Conservation (phyloP, 2,113 vertebrate species). For the Symphodus melops region DNA sequence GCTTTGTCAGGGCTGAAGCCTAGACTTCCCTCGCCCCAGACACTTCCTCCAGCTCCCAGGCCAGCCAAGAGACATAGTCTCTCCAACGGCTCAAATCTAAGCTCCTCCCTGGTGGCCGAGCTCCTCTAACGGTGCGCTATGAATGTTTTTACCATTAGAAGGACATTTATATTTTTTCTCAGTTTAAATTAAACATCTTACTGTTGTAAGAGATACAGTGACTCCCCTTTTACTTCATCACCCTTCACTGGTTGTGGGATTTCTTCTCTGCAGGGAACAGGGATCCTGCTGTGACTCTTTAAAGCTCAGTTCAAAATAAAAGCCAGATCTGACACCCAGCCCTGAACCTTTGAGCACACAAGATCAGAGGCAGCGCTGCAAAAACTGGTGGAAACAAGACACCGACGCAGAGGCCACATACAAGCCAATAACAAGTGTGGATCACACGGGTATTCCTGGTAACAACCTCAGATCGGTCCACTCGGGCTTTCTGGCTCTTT, state of each 20-base stretch:
- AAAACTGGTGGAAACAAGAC: slow-evolving; percentile 33
- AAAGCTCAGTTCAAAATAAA: slow-evolving; percentile 56
- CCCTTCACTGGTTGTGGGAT: slow-evolving; percentile 9
- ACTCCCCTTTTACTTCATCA: neutral
- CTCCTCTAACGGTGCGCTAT: too few relatives aligned
- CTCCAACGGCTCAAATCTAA: too few relatives aligned
- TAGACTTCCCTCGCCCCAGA: too few relatives aligned
- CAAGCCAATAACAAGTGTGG: slow-evolving; percentile 58
- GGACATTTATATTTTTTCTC: too few relatives aligned
- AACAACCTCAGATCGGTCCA: slow-evolving; percentile 60
- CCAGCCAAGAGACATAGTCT: too few relatives aligned
- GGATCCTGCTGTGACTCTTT: slow-evolving; percentile 46
- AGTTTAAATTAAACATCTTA: too few relatives aligned
- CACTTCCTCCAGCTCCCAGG: too few relatives aligned
- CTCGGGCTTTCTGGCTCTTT: slow-evolving; percentile 23
- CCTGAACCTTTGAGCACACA: slow-evolving; percentile 43
- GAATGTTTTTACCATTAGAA: too few relatives aligned
- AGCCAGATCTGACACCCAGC: slow-evolving; percentile 45
- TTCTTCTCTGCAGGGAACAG: slow-evolving; percentile 12
- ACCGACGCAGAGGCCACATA: slow-evolving; percentile 32
- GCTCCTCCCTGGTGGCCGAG: too few relatives aligned
- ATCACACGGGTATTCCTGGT: slow-evolving; percentile 38
- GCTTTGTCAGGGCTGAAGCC: too few relatives aligned
- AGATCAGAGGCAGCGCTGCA: slow-evolving; percentile 43
- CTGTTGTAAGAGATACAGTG: neutral